phyloP scores from a whole-genome alignment of 2,888 invertebrate species.

The Sphaerophoria rueppellii region DNA sequence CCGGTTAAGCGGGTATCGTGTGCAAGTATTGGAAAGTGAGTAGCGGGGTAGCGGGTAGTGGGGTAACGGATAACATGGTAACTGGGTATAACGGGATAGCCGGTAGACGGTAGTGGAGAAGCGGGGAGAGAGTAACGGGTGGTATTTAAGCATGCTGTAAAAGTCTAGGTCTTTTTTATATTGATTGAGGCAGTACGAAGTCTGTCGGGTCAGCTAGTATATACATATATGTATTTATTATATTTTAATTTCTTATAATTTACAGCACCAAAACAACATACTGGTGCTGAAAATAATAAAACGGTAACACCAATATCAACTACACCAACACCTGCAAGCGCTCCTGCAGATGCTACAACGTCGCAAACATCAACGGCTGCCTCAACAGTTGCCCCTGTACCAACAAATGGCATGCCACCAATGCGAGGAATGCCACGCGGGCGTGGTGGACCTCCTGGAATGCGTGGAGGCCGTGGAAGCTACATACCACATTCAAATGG shows the following conservation, averaged over 20 bases:
- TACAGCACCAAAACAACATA: slow-evolving; percentile 79
- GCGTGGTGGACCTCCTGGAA: slow-evolving; percentile 78
- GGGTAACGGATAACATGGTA: too few relatives aligned
- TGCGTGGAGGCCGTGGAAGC: slow-evolving; percentile 79
- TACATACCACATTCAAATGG: slow-evolving; percentile 80
- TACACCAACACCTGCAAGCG: slow-evolving; percentile 72
- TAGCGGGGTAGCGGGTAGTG: too few relatives aligned
- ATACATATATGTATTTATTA: too few relatives aligned
- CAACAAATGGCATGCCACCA: slow-evolving; percentile 66
- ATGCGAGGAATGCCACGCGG: slow-evolving; percentile 78
- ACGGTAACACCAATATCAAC: slow-evolving; percentile 80
- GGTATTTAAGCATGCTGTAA: too few relatives aligned
- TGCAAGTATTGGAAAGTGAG: too few relatives aligned
- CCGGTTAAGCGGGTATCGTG: too few relatives aligned
- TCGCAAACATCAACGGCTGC: slow-evolving; percentile 64
- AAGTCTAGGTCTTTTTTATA: too few relatives aligned
- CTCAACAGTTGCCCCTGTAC: slow-evolving; percentile 60
- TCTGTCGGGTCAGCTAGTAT: too few relatives aligned
- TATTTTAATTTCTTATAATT: neutral
- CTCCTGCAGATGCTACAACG: slow-evolving; percentile 72
- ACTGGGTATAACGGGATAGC: too few relatives aligned
- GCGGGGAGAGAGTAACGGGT: too few relatives aligned
- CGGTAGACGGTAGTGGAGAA: too few relatives aligned
- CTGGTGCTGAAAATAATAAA: slow-evolving; percentile 80
- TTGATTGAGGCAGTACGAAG: too few relatives aligned